Evolutionary conservation across 2,113 vertebrate genomes (phyloP).

Genomic region (Rhodinocichla rosea): DNA sequence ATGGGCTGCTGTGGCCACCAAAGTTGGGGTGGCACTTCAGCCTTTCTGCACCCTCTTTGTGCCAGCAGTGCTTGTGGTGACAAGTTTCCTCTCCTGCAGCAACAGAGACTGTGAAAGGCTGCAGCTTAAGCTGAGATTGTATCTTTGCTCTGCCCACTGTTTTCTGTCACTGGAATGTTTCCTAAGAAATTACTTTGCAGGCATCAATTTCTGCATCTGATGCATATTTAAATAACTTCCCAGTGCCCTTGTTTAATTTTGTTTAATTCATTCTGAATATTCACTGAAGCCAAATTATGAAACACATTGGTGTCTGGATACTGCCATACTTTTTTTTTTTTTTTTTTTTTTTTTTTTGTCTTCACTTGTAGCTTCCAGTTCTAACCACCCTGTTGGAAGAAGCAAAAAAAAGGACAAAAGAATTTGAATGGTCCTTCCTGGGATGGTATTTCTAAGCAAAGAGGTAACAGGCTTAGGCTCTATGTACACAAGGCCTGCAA

Average conservation of each 20-base stretch:
- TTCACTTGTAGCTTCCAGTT: background rate
- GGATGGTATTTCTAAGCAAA: background rate
- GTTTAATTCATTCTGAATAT: background rate
- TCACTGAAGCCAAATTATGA: background rate
- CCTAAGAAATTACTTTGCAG: background rate
- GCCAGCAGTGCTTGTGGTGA: background rate
- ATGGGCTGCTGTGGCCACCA: too few relatives aligned
- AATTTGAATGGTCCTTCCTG: background rate
- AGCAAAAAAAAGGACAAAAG: background rate
- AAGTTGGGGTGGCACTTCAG: fast-evolving
- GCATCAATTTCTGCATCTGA: background rate
- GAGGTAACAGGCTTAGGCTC: background rate
- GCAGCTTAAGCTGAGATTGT: background rate
- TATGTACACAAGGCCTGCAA: background rate
- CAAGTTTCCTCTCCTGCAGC: background rate
- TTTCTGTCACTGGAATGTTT: background rate
- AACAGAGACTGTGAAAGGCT: background rate
- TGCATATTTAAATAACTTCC: slow-evolving; percentile 26
- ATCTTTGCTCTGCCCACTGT: background rate
- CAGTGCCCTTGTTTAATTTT: background rate
- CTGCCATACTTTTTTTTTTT: background rate
- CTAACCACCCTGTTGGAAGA: background rate
- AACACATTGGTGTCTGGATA: background rate
- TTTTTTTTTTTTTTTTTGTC: too few relatives aligned
- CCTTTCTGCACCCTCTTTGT: background rate